Percentiles rank a stretch among this genome's conserved stretches.
Evolutionary conservation across 2,797 vertebrate genomes (phyloP).

Genomic region (Diglossa cyanea): DNA sequence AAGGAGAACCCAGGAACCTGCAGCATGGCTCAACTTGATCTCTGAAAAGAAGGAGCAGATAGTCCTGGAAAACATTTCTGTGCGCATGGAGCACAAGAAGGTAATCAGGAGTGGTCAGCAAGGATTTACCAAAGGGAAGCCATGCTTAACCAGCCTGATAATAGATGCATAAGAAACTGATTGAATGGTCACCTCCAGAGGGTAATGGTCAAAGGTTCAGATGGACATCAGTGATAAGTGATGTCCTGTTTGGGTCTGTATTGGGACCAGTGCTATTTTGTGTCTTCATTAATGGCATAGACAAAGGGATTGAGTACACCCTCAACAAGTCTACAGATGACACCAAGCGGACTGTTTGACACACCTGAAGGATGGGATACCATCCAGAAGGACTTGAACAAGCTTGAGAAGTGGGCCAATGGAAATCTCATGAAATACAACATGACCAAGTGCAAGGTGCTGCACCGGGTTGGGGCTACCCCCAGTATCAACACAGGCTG

Average conservation of each 20-base stretch:
- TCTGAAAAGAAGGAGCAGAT: not conserved
- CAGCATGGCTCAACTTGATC: not conserved
- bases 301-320: not conserved
- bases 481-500: not conserved
- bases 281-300: not conserved
- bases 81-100: not conserved
- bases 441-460: not conserved
- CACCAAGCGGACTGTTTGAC: not conserved
- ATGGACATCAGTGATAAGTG: not conserved
- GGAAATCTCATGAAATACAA: not conserved
- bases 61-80: not conserved
- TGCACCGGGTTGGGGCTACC: not conserved
- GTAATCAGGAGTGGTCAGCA: not conserved
- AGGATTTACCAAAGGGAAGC: not conserved
- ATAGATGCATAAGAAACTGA: not conserved
- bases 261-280: not conserved
- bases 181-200: not conserved
- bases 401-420: not conserved
- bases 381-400: not conserved
- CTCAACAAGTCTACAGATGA: not conserved
- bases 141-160: not conserved
- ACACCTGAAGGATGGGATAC: fast-evolving
- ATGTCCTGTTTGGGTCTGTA: not conserved
- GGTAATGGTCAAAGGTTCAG: not conserved
- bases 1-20: not conserved